Percentiles rank a stretch among this genome's conserved stretches.
Conservation (phyloP, 1,140 invertebrate genomes). For the Leptinotarsa defecta region DNA sequence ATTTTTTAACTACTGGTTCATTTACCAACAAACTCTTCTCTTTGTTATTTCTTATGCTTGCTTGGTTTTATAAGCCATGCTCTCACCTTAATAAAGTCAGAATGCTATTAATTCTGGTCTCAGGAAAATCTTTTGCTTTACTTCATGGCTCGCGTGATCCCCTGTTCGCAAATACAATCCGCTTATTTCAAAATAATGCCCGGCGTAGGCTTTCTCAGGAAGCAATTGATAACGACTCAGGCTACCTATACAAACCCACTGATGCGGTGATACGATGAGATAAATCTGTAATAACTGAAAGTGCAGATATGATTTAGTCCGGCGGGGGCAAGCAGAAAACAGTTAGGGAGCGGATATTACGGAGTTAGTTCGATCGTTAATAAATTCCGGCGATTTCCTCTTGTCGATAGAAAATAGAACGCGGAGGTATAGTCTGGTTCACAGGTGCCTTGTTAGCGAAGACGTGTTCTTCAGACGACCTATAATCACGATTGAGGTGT, state of each 20-base stretch:
- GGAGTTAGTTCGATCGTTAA: slow-evolving; percentile 29
- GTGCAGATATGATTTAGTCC: slow-evolving; percentile 21
- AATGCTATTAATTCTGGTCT: too few relatives aligned
- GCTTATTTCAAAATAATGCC: slow-evolving; percentile 6
- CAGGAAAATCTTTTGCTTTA: background rate
- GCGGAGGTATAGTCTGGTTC: background rate
- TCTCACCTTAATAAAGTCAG: too few relatives aligned
- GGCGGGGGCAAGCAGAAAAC: slow-evolving; percentile 17
- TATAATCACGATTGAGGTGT: too few relatives aligned
- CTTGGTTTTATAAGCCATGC: too few relatives aligned
- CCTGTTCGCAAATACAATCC: slow-evolving; percentile 5
- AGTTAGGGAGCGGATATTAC: slow-evolving; percentile 30
- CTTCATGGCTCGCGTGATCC: background rate
- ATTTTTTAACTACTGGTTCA: too few relatives aligned
- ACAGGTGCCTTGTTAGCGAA: too few relatives aligned
- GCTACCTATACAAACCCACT: slow-evolving; percentile 5
- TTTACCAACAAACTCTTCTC: too few relatives aligned
- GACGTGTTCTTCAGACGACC: too few relatives aligned
- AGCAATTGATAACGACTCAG: background rate
- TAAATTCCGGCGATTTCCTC: slow-evolving; percentile 38
- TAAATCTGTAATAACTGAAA: slow-evolving; percentile 19
- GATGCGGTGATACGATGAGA: slow-evolving; percentile 2
- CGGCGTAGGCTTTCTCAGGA: background rate
- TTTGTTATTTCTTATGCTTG: too few relatives aligned
- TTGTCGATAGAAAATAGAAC: slow-evolving; percentile 19